Evolutionary conservation across 2,888 invertebrate species (phyloP).

Genomic region (Melinaea marsaeus): DNA sequence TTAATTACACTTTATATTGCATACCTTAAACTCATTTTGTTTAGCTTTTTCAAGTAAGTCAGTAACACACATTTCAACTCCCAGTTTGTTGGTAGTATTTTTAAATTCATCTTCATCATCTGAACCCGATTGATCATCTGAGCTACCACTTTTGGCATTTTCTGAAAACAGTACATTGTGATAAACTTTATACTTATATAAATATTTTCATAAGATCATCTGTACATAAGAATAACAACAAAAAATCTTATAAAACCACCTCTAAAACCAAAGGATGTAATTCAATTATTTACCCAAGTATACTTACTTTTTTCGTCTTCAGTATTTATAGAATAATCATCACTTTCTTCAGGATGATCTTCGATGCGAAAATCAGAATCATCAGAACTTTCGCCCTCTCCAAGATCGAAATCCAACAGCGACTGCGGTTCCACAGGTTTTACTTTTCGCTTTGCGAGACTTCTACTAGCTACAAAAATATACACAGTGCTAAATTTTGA

Average conservation of each 20-base stretch:
- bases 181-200: neutral
- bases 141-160: constrained; percentile 51
- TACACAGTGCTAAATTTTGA: neutral
- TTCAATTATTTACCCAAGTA: neutral
- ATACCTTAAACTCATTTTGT: constrained; percentile 67
- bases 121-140: constrained; percentile 64
- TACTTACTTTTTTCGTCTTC: constrained; percentile 79
- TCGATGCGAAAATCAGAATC: constrained; percentile 96
- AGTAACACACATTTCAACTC: constrained; percentile 57
- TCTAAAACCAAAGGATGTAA: neutral
- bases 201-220: constrained; percentile 11
- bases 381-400: constrained; percentile 94
- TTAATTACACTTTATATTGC: neutral
- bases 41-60: constrained; percentile 65
- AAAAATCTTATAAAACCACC: neutral
- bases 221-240: neutral
- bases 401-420: constrained; percentile 89
- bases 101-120: constrained; percentile 61
- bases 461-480: constrained; percentile 69
- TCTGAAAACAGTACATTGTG: constrained; percentile 40
- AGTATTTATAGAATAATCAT: constrained; percentile 83
- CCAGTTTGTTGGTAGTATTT: constrained; percentile 55
- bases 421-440: constrained; percentile 88
- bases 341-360: constrained; percentile 89
- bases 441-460: constrained; percentile 88